phyloP scores from a whole-genome alignment of 2,797 vertebrate genomes.

The Chelon labrosus region DNA sequence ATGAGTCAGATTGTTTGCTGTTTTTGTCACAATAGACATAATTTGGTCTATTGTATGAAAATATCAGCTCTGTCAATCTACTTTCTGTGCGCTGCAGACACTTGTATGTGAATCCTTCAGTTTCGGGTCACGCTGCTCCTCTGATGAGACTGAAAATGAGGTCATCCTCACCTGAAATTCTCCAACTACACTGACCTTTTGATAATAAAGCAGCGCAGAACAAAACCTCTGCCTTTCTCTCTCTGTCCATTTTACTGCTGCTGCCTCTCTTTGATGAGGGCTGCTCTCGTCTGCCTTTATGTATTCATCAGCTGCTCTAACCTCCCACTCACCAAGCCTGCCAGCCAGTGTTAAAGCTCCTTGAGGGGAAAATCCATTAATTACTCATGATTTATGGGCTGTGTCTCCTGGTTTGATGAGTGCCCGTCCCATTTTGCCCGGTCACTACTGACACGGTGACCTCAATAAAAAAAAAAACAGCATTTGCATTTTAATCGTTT shows the following conservation, averaged over 20 bases:
- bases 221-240: conserved; percentile 12
- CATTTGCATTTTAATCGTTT: conserved; percentile 48
- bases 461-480: conserved; percentile 35
- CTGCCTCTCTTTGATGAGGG: conserved; percentile 19
- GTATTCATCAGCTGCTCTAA: conserved; percentile 44
- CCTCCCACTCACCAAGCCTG: conserved; percentile 40
- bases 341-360: conserved; percentile 21
- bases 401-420: conserved; percentile 40
- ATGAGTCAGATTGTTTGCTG: too few species aligned
- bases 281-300: conserved; percentile 30
- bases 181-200: conserved; percentile 48
- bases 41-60: too few species aligned
- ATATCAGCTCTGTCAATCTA: neutral
- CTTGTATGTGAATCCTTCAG: conserved; percentile 21
- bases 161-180: conserved; percentile 50
- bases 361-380: conserved; percentile 35
- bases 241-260: conserved; percentile 3
- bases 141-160: conserved; percentile 55
- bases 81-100: neutral
- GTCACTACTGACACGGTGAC: conserved; percentile 38
- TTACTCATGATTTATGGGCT: conserved; percentile 47
- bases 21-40: too few species aligned
- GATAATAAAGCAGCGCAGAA: conserved; percentile 41
- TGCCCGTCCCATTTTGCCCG: conserved; percentile 16
- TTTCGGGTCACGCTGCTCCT: conserved; percentile 18